A percentile compares a stretch with the other conserved stretches of the same genome.
These are phyloP conservation scores for Chelonus insularis DNA, from an alignment of 1,140 invertebrate species.

Conservation along the genomic window DNA sequence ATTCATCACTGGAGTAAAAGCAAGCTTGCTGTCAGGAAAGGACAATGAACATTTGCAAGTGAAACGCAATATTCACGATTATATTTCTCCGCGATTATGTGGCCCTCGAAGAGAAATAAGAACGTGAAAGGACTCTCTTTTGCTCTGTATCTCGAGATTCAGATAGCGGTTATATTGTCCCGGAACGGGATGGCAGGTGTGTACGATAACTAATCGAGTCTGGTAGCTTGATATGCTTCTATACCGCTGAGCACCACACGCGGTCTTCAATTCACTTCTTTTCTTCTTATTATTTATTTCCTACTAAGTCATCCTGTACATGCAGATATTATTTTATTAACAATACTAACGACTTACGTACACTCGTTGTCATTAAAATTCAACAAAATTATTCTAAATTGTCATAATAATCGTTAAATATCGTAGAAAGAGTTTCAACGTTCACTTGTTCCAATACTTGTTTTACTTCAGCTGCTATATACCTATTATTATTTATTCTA, in stretches of 20 bases:
- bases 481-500: too few relatives aligned
- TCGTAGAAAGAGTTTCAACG: too few relatives aligned
- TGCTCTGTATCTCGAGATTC: slow-evolving; percentile 19
- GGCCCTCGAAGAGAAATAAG: slow-evolving; percentile 7
- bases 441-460: too few relatives aligned
- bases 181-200: slow-evolving; percentile 35
- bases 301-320: too few relatives aligned
- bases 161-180: slow-evolving; percentile 36
- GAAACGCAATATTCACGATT: slow-evolving; percentile 32
- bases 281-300: background rate
- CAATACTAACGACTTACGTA: too few relatives aligned
- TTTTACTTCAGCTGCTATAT: too few relatives aligned
- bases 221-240: slow-evolving; percentile 29
- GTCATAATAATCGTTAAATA: too few relatives aligned
- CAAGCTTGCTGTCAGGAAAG: background rate
- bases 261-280: slow-evolving; percentile 5
- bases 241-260: background rate
- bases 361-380: too few relatives aligned
- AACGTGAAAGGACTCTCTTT: background rate
- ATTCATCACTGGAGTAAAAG: background rate
- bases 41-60: slow-evolving; percentile 18
- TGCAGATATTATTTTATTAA: too few relatives aligned
- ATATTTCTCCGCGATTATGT: slow-evolving; percentile 21
- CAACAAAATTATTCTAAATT: too few relatives aligned
- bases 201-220: slow-evolving; percentile 36